Evolutionary conservation across 2,113 vertebrate genomes (phyloP).

Genomic region (Lasiurus borealis): DNA sequence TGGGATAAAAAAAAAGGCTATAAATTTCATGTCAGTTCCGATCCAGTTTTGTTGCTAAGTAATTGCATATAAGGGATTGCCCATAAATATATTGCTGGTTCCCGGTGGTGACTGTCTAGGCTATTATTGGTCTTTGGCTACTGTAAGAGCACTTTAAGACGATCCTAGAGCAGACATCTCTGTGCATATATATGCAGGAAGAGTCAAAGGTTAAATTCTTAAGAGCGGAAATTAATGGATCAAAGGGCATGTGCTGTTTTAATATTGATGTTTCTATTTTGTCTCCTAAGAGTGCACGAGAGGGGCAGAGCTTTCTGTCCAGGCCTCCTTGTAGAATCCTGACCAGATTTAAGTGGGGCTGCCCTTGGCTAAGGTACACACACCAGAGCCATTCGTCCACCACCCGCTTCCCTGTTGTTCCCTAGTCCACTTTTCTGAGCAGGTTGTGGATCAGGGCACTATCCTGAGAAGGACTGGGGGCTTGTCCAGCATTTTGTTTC

Average conservation of each 20-base stretch:
- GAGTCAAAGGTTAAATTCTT: slow-evolving; percentile 36
- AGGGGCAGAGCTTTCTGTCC: not conserved
- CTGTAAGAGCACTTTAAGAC: not conserved
- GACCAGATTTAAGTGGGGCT: not conserved
- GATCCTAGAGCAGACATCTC: not conserved
- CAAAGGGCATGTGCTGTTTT: not conserved
- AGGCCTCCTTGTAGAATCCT: not conserved
- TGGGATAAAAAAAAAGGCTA: not conserved
- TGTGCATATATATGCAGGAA: not conserved
- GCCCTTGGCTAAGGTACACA: not conserved
- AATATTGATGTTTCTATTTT: not conserved
- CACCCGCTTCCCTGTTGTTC: not conserved
- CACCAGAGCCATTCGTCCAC: not conserved
- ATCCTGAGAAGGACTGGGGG: not conserved
- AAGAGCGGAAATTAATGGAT: not conserved
- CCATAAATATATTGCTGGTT: not conserved
- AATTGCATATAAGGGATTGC: not conserved
- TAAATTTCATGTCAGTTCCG: slow-evolving; percentile 33
- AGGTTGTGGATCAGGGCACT: not conserved
- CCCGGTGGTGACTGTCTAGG: not conserved
- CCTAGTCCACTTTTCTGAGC: not conserved
- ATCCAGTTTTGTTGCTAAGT: slow-evolving; percentile 30
- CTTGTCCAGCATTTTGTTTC: not conserved
- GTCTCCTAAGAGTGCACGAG: not conserved
- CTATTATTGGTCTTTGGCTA: not conserved